Evolutionary conservation across 2,797 vertebrate species (phyloP).

Genomic region (Sandelia bainsii): DNA sequence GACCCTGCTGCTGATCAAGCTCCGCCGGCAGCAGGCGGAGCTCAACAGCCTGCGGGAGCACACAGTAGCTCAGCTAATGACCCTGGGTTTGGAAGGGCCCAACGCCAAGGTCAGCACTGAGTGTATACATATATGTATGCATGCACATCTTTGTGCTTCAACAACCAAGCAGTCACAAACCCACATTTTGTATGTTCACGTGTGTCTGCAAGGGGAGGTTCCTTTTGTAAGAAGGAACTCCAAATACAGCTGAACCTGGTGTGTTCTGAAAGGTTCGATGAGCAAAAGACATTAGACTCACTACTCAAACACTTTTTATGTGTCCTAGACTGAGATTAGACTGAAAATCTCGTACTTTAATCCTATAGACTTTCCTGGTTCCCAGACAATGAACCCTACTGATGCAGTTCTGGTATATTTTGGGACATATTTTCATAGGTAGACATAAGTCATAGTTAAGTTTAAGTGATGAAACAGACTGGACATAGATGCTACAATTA

Average conservation of each 20-base stretch:
- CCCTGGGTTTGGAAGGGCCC: slow-evolving; percentile 92
- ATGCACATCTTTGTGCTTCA: slow-evolving; percentile 38
- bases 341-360: neutral
- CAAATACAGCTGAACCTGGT: slow-evolving; percentile 35
- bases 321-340: neutral
- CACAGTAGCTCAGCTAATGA: slow-evolving; percentile 94
- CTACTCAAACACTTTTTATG: neutral
- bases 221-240: neutral
- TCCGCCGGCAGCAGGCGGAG: slow-evolving; percentile 97
- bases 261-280: slow-evolving; percentile 17
- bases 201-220: slow-evolving; percentile 30
- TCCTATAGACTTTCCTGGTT: neutral
- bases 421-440: too few species aligned
- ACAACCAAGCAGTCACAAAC: slow-evolving; percentile 1
- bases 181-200: slow-evolving; percentile 14
- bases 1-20: slow-evolving; percentile 97
- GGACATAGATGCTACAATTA: neutral
- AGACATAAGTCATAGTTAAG: neutral
- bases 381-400: neutral
- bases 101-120: slow-evolving; percentile 95
- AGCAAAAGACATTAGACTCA: neutral
- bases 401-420: too few species aligned
- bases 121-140: slow-evolving; percentile 39
- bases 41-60: slow-evolving; percentile 95
- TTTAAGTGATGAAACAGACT: neutral